Percentiles rank a stretch among this genome's conserved stretches.
Evolutionary conservation across 1,140 invertebrate species (phyloP).

Genomic region (Heliothis subflexa): DNA sequence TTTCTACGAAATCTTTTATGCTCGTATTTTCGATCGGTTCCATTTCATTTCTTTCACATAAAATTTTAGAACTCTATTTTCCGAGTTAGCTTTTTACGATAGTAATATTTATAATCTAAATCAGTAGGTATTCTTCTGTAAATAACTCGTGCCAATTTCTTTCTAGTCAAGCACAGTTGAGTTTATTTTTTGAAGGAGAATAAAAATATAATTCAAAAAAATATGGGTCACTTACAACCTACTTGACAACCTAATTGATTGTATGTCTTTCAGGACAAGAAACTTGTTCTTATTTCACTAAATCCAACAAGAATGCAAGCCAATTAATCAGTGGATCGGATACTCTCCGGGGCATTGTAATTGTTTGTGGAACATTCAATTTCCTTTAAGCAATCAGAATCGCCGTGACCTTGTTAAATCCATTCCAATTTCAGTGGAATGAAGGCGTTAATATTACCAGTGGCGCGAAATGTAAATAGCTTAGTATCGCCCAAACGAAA

Average conservation of each 20-base stretch:
- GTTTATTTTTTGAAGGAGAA: not conserved
- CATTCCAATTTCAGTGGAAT: slow-evolving; percentile 43
- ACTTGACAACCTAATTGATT: too few relatives aligned
- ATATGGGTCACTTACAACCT: too few relatives aligned
- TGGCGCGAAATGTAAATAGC: slow-evolving; percentile 50
- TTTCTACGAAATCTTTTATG: not conserved
- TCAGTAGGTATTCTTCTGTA: too few relatives aligned
- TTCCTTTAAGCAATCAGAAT: slow-evolving; percentile 45
- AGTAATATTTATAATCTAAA: not conserved
- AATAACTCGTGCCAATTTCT: too few relatives aligned
- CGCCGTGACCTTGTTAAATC: slow-evolving; percentile 44
- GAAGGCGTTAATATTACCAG: slow-evolving; percentile 45
- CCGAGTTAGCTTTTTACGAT: not conserved
- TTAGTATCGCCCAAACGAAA: slow-evolving; percentile 51
- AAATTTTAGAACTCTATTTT: not conserved
- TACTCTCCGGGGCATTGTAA: slow-evolving; percentile 21
- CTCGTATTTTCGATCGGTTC: not conserved
- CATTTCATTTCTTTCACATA: not conserved
- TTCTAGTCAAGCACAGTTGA: too few relatives aligned
- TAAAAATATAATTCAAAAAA: not conserved
- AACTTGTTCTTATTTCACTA: not conserved
- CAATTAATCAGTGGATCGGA: slow-evolving; percentile 34
- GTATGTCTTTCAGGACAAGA: too few relatives aligned
- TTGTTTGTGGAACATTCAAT: slow-evolving; percentile 54
- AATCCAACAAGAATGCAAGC: slow-evolving; percentile 22